Percentiles rank a stretch among this genome's conserved stretches.
These are phyloP conservation scores for Caenorhabditis sp. DNA, from an alignment of 2,888 invertebrate genomes.

Conservation along the genomic window DNA sequence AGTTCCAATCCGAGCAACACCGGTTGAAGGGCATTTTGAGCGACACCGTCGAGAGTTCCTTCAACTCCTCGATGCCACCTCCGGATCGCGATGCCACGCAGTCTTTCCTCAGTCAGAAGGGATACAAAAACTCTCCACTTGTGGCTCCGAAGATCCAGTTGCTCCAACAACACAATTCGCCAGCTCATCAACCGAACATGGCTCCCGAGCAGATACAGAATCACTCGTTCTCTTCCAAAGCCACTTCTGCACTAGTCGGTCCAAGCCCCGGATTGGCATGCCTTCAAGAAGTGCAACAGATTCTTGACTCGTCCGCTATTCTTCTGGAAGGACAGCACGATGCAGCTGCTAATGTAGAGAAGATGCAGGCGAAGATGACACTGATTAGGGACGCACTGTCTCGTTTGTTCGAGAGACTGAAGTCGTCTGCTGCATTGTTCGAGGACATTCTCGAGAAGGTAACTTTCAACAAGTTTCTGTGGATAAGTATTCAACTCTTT, in stretches of 20 bases:
- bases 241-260: constrained; percentile 12
- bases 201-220: constrained; percentile 35
- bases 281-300: constrained; percentile 54
- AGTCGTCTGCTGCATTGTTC: constrained; percentile 62
- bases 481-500: background rate
- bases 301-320: constrained; percentile 47
- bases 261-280: constrained; percentile 5
- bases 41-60: constrained; percentile 44
- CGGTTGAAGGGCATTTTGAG: background rate
- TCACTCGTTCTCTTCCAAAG: constrained; percentile 40
- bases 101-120: constrained; percentile 53
- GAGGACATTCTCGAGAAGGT: constrained; percentile 63
- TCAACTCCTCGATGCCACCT: constrained; percentile 54
- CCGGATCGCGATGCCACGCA: constrained; percentile 37
- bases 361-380: constrained; percentile 48
- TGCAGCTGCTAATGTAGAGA: constrained; percentile 38
- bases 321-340: constrained; percentile 46
- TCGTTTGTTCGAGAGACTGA: constrained; percentile 56
- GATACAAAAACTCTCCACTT: constrained; percentile 38
- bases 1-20: constrained; percentile 18
- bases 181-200: constrained; percentile 1
- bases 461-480: background rate
- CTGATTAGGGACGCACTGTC: constrained; percentile 35
- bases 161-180: background rate
- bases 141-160: background rate